Base-by-base conservation (phyloP, 2,888 invertebrate species). In the Charanyca ferruginea region DNA sequence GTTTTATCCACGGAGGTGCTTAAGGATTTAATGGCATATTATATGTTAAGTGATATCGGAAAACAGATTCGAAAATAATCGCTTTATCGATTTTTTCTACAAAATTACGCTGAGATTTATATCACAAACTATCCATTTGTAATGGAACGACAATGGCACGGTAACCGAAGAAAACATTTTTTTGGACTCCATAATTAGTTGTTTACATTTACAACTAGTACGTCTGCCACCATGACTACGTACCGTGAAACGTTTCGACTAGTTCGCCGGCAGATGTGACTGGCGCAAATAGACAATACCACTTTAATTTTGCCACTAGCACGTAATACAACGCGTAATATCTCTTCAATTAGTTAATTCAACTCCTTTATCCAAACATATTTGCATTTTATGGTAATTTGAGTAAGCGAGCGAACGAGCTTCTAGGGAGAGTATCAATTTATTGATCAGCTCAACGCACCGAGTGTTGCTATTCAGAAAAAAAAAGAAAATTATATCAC, bases 271-370 rank as follows among this genome's bases (percentile, higher is more conserved):
- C 69, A 73, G 66, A 72, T 68, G 60, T 74, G 81, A 78, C 84
- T 77, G 78, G 77, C 63, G 59, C 77, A 85, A 83, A 84, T 82
- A 86, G 85, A 86, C 79, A 83, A 69, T 70, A 62, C 67, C 61
- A 76, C 73, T 75, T 75, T 66, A 66, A 72, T 77, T 73, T 64
- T 71, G 71, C 72, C 72, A 70, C 64, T 61, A 71, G 38, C 22
- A 18, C 61, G 51, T 67, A 55, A 68, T 63, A 60, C 38, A 41
- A 23, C 18, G 25, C 35, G 38, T 59, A 62, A 71, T 55, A 52
- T 45, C 47, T 71, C 28, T 74, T 75, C 70, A 75, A 71, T 75
- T 75, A 66, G 71, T 62, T 74, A 62, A 71, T 74, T 66, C 28
- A 58, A 71, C 75, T 75, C 38, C 51, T 71, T 71, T 55, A 71